A percentile compares a stretch with the other conserved stretches of the same genome.
Evolutionary conservation across 2,113 vertebrate genomes (phyloP).

Genomic region (Alethe diademata): DNA sequence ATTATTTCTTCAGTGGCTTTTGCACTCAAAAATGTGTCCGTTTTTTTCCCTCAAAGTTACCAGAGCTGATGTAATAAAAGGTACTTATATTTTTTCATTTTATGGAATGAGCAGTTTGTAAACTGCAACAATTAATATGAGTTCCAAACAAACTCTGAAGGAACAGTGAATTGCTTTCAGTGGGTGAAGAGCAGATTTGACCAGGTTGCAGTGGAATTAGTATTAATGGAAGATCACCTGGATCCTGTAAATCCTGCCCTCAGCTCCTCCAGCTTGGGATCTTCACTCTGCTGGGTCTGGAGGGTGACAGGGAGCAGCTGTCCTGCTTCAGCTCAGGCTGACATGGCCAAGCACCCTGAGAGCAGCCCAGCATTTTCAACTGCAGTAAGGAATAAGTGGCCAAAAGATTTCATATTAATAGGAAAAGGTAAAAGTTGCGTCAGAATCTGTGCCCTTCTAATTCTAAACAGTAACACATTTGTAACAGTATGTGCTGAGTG

Average conservation of each 20-base stretch:
- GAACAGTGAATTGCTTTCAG: neutral
- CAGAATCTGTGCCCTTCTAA: neutral
- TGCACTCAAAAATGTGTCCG: neutral
- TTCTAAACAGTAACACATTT: neutral
- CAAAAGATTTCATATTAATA: neutral
- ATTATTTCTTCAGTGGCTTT: neutral
- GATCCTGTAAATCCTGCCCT: conserved; percentile 14
- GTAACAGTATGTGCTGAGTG: neutral
- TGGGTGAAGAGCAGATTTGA: neutral
- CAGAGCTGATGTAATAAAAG: neutral
- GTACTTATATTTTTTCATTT: neutral
- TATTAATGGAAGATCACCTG: conserved; percentile 30
- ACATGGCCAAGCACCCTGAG: neutral
- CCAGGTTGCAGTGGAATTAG: neutral
- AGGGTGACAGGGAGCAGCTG: conserved; percentile 44
- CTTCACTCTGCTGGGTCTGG: neutral
- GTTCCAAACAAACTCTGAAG: neutral
- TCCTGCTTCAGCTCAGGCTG: neutral
- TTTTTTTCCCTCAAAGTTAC: neutral
- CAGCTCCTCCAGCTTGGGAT: neutral
- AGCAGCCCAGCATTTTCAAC: neutral
- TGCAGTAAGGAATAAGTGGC: neutral
- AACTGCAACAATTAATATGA: neutral
- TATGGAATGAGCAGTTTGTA: neutral
- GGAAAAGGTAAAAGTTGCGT: neutral